These are phyloP conservation scores for Microplitis manilae DNA, from an alignment of 2,888 invertebrate genomes.

Conservation along the genomic window DNA sequence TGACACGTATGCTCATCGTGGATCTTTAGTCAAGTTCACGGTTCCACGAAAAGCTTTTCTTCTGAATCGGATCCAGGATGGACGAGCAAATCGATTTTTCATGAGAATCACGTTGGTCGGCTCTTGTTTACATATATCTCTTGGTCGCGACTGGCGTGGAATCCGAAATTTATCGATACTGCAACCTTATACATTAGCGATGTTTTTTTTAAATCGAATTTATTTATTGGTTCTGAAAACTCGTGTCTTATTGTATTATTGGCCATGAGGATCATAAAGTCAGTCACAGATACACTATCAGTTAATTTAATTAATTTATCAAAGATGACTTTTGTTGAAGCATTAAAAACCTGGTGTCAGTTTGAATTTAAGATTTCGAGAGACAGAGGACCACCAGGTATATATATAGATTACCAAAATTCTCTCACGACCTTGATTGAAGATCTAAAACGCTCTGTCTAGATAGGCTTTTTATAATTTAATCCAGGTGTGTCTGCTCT, in stretches of 20 bases:
- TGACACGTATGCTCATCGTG: constrained; percentile 39
- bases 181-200: constrained; percentile 26
- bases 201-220: neutral
- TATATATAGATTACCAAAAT: neutral
- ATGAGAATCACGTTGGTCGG: constrained; percentile 65
- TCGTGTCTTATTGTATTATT: too few relatives aligned
- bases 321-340: neutral
- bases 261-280: too few relatives aligned
- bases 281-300: too few relatives aligned
- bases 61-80: constrained; percentile 38
- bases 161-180: constrained; percentile 58
- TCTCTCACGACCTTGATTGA: constrained; percentile 14
- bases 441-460: neutral
- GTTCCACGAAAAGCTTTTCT: constrained; percentile 61
- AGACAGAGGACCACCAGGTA: constrained; percentile 61
- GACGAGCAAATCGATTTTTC: constrained; percentile 54
- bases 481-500: neutral
- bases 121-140: constrained; percentile 66
- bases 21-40: constrained; percentile 55
- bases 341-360: constrained; percentile 56
- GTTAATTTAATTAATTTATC: neutral
- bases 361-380: constrained; percentile 61
- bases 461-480: neutral
- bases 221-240: constrained; percentile 12
- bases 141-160: constrained; percentile 58